Percentiles rank a stretch among this genome's conserved stretches.
phyloP scores from a whole-genome alignment of 1,140 invertebrate genomes.

The Drosophila leontia region DNA sequence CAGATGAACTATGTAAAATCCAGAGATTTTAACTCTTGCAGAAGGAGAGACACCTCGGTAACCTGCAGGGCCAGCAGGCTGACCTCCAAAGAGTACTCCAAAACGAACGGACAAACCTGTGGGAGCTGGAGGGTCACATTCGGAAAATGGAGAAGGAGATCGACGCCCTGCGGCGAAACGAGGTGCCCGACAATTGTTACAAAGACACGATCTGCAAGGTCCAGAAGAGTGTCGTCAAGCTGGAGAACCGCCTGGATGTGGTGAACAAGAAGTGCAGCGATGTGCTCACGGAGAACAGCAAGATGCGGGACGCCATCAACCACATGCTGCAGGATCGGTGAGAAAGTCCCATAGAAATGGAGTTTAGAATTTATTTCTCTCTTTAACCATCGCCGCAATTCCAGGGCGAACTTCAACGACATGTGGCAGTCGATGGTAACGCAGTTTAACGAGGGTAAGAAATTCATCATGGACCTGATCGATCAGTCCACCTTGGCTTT shows the following conservation, averaged over 20 bases:
- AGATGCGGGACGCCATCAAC: constrained; percentile 92
- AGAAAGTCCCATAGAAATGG: background rate
- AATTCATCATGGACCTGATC: constrained; percentile 92
- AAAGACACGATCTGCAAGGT: constrained; percentile 86
- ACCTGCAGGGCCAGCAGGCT: constrained; percentile 65
- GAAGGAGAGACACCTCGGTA: constrained; percentile 65
- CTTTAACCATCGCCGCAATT: background rate
- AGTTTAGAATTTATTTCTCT: no score
- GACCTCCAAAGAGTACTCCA: constrained; percentile 72
- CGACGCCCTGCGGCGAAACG: constrained; percentile 75
- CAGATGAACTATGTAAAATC: no score
- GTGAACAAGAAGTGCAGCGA: constrained; percentile 91
- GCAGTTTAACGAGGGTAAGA: constrained; percentile 90
- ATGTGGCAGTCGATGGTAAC: constrained; percentile 91
- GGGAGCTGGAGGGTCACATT: constrained; percentile 86
- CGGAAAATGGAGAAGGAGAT: constrained; percentile 85
- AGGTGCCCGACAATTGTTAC: constrained; percentile 86
- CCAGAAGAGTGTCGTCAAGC: constrained; percentile 87
- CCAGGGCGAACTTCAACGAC: constrained; percentile 90
- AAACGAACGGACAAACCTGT: constrained; percentile 84
- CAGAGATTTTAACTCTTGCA: constrained; percentile 31
- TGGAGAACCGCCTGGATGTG: constrained; percentile 90
- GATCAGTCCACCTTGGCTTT: constrained; percentile 94
- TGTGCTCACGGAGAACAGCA: constrained; percentile 90
- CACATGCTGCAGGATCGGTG: constrained; percentile 90